A percentile compares a stretch with the other conserved stretches of the same genome.
Conservation (phyloP, 2,888 invertebrate genomes). For the Synanthedon tipuliformis region DNA sequence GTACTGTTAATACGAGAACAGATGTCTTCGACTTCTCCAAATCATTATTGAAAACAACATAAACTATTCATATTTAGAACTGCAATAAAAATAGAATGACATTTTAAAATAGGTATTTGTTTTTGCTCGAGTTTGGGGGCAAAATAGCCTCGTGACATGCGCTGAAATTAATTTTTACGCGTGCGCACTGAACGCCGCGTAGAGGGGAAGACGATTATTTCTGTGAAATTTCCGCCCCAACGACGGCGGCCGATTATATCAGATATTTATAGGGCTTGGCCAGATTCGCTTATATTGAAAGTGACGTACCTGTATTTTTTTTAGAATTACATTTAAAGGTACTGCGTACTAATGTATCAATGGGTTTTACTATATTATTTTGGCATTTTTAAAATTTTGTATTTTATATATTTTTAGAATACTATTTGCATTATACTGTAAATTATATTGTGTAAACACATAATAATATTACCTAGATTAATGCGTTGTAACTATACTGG, state of each 20-base stretch:
- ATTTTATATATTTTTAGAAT: too few species aligned
- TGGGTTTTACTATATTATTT: too few species aligned
- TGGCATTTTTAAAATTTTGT: too few species aligned
- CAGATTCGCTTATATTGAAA: constrained; percentile 13
- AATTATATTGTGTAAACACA: too few species aligned
- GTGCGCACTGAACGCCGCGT: constrained; percentile 27
- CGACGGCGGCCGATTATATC: constrained; percentile 22
- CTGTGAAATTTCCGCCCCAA: constrained; percentile 47
- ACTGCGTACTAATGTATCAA: too few species aligned
- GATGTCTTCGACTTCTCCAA: neutral
- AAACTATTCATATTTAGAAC: constrained; percentile 6
- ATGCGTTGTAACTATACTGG: too few species aligned
- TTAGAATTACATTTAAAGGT: too few species aligned
- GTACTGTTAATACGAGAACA: constrained; percentile 1
- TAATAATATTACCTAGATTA: too few species aligned
- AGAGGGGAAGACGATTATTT: constrained; percentile 39
- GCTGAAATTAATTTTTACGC: constrained; percentile 28
- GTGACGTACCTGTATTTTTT: neutral
- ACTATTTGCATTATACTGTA: too few species aligned
- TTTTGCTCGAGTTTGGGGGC: constrained; percentile 20
- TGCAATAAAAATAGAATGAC: constrained; percentile 10
- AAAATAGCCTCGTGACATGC: constrained; percentile 29
- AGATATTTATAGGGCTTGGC: constrained; percentile 49
- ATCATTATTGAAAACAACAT: neutral
- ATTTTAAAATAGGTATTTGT: constrained; percentile 28